Evolutionary conservation across 2,113 vertebrate species (phyloP), one percentile per base, ranked within the genome.

Genomic region (Puma concolor): DNA sequence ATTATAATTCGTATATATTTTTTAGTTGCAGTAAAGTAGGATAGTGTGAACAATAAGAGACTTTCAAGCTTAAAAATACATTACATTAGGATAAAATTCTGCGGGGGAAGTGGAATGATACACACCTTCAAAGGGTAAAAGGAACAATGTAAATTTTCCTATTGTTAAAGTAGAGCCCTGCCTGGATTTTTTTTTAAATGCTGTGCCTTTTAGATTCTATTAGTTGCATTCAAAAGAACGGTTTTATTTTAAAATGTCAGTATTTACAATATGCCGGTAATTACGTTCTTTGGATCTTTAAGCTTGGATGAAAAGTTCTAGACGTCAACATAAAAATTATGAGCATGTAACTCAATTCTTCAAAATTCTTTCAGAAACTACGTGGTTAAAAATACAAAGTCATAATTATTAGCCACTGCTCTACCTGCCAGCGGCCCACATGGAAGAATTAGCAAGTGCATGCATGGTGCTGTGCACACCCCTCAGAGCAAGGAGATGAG

Each of bases 181-280:
- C 71, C 25, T 67, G 29, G 86, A 33, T 89, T 79, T 85, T 85
- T 85, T 79, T 52, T 1, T 29, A 88, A 89, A 74, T 17, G 23
- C n/a, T 29, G 4, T 92, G 69, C 71, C 17, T 97, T 95, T 94
- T 80, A 66, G n/a, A 44, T 93, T 96, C 52, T 79, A 60, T 86
- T 79, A 71, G 54, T 81, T 64, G 52, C 50, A 80, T 80, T 94
- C 79, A 82, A 82, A 96, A 95, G 64, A 96, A 92, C 19, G 9
- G 31, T 63, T 94, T 95, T 72, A 38, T 74, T 92, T 93, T 84
- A 19, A 94, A 96, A 88, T 92, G 84, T 82, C 67, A 74, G 79
- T 84, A 94, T 97, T 97, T 97, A 83, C 23, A 88, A 52, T 91
- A 71, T 77, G 60, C 82, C 29, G 72, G 72, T 91, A 95, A 97